phyloP scores from a whole-genome alignment of 2,888 invertebrate genomes.

The Ormyrus rosae region DNA sequence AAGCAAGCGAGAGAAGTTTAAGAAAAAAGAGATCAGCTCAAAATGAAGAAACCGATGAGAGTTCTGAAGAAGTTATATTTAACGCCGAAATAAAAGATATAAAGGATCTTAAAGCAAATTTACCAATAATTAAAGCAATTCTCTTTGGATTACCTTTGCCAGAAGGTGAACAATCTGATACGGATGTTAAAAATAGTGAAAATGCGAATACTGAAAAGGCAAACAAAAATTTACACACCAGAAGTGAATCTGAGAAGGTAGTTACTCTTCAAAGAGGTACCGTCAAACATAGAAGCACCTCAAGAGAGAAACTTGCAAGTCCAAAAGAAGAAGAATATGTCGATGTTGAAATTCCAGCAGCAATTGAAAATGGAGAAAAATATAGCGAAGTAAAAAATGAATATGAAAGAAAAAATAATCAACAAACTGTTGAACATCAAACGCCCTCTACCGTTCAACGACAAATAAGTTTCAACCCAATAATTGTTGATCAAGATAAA shows the following conservation, averaged over 20 bases:
- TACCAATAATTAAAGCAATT: constrained; percentile 60
- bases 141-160: constrained; percentile 57
- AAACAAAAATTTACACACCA: background rate
- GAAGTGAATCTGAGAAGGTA: background rate
- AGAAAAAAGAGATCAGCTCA: constrained; percentile 50
- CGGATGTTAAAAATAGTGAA: constrained; percentile 1
- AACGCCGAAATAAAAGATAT: constrained; percentile 58
- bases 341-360: background rate
- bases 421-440: constrained; percentile 7
- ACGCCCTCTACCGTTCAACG: background rate
- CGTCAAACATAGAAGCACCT: background rate
- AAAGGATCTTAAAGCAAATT: constrained; percentile 56
- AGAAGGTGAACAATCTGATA: constrained; percentile 28
- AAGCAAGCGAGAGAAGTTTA: constrained; percentile 17
- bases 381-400: background rate
- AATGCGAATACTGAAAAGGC: background rate
- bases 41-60: background rate
- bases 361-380: background rate
- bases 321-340: constrained; percentile 9
- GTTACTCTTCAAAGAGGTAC: too few species aligned
- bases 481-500: background rate
- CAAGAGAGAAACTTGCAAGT: background rate
- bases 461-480: background rate
- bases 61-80: constrained; percentile 50
- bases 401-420: background rate